phyloP scores from a whole-genome alignment of 1,140 invertebrate genomes.

The Druon quercuslanigerum region DNA sequence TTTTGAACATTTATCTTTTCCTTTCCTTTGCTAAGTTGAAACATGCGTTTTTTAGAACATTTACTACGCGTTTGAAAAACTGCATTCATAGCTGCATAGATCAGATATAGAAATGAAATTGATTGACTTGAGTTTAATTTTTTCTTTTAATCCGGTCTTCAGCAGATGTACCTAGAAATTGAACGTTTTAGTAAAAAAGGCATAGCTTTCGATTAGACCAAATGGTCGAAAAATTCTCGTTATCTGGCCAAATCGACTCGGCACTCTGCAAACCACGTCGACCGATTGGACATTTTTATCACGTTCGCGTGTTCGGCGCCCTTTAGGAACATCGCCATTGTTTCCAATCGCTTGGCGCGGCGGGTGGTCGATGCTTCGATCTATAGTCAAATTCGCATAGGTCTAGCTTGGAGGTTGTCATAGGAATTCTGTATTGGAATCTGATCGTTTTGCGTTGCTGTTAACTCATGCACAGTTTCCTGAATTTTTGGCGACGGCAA shows the following conservation, averaged over 20 bases:
- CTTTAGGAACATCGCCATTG: conserved; percentile 52
- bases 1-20: too few species aligned
- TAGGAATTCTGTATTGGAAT: conserved; percentile 53
- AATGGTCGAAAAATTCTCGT: not conserved
- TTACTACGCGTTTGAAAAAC: too few species aligned
- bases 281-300: conserved; percentile 58
- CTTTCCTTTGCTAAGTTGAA: too few species aligned
- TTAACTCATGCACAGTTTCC: conserved; percentile 46
- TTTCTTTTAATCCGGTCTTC: too few species aligned
- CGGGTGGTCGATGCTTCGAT: conserved; percentile 38
- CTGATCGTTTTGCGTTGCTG: conserved; percentile 48
- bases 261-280: conserved; percentile 35
- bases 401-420: conserved; percentile 46
- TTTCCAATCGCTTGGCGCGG: conserved; percentile 53
- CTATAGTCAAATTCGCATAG: conserved; percentile 37
- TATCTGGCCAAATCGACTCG: conserved; percentile 3
- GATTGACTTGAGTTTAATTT: too few species aligned
- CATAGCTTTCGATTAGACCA: not conserved
- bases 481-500: conserved; percentile 44
- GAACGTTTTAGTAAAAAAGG: not conserved
- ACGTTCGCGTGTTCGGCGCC: conserved; percentile 40
- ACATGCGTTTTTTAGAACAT: too few species aligned
- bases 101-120: too few species aligned
- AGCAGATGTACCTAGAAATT: not conserved
- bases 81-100: too few species aligned